Evolutionary conservation across 1,140 invertebrate genomes (phyloP).

Genomic region (Mizuhopecten yessoensis): DNA sequence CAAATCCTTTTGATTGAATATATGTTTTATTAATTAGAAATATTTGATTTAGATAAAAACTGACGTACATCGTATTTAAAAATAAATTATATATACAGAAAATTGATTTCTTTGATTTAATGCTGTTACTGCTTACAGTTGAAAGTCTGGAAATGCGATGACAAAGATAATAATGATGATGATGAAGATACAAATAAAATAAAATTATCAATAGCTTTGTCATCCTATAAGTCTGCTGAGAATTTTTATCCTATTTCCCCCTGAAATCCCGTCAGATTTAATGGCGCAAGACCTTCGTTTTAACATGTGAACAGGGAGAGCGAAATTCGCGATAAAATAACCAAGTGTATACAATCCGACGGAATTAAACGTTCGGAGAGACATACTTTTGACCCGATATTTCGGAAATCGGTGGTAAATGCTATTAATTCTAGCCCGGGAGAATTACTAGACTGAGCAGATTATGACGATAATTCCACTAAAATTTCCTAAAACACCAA

Average conservation of each 20-base stretch:
- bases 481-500: conserved; percentile 29
- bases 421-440: conserved; percentile 3
- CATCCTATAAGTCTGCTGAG: neutral
- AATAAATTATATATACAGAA: too few relatives aligned
- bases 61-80: too few relatives aligned
- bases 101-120: too few relatives aligned
- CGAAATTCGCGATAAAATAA: neutral
- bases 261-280: neutral
- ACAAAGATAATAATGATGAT: too few relatives aligned
- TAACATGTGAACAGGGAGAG: neutral
- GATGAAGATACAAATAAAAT: neutral
- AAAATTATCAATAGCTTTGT: neutral
- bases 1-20: too few relatives aligned
- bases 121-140: too few relatives aligned
- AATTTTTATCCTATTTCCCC: neutral
- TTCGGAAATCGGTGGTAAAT: neutral
- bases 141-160: too few relatives aligned
- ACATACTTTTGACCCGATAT: neutral
- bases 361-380: neutral
- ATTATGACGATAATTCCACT: neutral
- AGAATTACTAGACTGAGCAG: neutral
- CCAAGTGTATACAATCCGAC: neutral
- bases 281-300: neutral
- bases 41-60: too few relatives aligned
- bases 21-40: too few relatives aligned